Evolutionary conservation across 2,113 vertebrate species (phyloP).

Genomic region (Cepphus grylle): DNA sequence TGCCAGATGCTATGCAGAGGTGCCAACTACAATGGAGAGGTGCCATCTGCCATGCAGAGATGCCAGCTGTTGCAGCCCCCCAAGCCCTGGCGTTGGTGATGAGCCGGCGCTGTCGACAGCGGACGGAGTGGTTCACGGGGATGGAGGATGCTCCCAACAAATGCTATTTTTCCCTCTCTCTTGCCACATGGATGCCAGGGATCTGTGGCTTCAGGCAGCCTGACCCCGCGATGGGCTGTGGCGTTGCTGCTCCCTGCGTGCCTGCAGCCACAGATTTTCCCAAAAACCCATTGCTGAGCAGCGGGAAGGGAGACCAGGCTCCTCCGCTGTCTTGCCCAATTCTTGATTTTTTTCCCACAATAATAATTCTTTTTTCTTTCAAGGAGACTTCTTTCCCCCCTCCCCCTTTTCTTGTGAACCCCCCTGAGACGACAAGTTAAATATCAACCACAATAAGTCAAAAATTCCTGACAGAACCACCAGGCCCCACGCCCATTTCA

Average conservation of each 20-base stretch:
- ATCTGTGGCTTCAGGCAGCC: fast-evolving
- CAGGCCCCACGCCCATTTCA: conserved; percentile 32
- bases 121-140: fast-evolving
- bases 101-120: fast-evolving
- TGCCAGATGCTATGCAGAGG: neutral
- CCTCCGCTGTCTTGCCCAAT: neutral
- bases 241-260: neutral
- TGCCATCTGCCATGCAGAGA: too few relatives aligned
- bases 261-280: neutral
- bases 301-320: neutral
- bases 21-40: too few relatives aligned
- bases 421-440: conserved; percentile 12
- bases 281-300: neutral
- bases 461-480: conserved; percentile 46
- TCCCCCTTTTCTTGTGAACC: neutral
- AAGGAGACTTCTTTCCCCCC: neutral
- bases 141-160: neutral
- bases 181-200: neutral
- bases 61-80: neutral
- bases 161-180: neutral
- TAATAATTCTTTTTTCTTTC: neutral
- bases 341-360: neutral
- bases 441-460: conserved; percentile 31
- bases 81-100: neutral
- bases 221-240: fast-evolving